Conservation (phyloP, 2,797 vertebrate species). For the Phataginus tetradactyla region DNA sequence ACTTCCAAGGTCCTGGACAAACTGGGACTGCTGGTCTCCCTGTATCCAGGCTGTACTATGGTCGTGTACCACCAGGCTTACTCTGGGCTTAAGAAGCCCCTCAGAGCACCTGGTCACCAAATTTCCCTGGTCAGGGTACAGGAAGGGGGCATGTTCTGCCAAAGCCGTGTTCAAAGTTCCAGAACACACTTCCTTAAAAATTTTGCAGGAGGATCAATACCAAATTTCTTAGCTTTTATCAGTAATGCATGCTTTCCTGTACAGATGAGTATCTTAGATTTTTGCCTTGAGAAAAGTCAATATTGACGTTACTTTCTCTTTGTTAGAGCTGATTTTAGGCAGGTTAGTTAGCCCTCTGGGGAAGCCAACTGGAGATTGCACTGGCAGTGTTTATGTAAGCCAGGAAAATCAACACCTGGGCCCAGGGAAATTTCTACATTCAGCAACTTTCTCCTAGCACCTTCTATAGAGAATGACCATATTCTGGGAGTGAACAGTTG, state of each 20-base stretch:
- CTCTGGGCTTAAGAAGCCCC: background rate
- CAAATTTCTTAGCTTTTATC: background rate
- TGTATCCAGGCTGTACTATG: background rate
- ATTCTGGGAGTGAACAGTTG: background rate
- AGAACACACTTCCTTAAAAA: background rate
- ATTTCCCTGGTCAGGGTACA: background rate
- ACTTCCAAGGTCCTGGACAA: background rate
- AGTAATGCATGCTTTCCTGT: background rate
- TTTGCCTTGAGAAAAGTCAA: background rate
- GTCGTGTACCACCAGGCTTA: background rate
- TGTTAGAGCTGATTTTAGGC: background rate
- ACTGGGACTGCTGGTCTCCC: no score
- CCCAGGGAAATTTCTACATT: background rate
- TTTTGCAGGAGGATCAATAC: background rate
- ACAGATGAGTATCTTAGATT: background rate
- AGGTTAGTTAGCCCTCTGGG: background rate
- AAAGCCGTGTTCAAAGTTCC: background rate
- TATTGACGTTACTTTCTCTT: background rate
- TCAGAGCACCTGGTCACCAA: background rate
- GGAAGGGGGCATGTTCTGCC: background rate
- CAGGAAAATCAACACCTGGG: background rate
- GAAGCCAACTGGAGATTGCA: background rate
- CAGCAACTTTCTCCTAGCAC: background rate
- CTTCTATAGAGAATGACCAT: fast-evolving
- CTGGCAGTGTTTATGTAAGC: background rate